Conservation (phyloP, 2,113 vertebrate species). For the Thunnus maccoyii region DNA sequence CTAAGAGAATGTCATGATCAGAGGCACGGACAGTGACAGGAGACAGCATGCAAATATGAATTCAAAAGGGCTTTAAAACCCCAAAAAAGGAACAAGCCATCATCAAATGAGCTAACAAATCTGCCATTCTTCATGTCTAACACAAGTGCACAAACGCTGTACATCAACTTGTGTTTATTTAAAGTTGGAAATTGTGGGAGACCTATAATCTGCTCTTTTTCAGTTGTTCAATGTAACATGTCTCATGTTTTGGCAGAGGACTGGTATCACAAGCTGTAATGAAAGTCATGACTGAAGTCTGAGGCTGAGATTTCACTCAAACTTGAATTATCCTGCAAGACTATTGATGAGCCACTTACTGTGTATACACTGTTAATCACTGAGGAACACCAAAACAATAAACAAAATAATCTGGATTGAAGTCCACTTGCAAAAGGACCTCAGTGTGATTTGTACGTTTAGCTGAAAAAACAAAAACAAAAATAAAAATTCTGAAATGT, state of each 20-base stretch:
- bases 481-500: background rate
- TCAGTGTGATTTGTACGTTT: constrained; percentile 1
- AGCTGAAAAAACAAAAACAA: constrained; percentile 3
- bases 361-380: constrained; percentile 6
- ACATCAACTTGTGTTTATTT: constrained; percentile 3
- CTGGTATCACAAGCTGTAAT: background rate
- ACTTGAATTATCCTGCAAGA: background rate
- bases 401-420: background rate
- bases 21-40: constrained; percentile 32
- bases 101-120: constrained; percentile 23
- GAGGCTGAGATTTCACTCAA: background rate
- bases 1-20: constrained; percentile 59
- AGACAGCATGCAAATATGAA: constrained; percentile 54
- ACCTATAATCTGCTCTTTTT: background rate
- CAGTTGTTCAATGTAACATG: background rate
- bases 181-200: background rate
- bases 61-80: constrained; percentile 39
- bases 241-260: background rate
- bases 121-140: background rate
- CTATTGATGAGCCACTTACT: background rate
- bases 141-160: constrained; percentile 2
- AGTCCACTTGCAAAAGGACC: background rate
- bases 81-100: constrained; percentile 2
- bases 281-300: background rate
- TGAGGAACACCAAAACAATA: background rate